A percentile compares a stretch with the other conserved stretches of the same genome.
phyloP scores from a whole-genome alignment of 2,797 vertebrate species.

The Chromobotia macracanthus region DNA sequence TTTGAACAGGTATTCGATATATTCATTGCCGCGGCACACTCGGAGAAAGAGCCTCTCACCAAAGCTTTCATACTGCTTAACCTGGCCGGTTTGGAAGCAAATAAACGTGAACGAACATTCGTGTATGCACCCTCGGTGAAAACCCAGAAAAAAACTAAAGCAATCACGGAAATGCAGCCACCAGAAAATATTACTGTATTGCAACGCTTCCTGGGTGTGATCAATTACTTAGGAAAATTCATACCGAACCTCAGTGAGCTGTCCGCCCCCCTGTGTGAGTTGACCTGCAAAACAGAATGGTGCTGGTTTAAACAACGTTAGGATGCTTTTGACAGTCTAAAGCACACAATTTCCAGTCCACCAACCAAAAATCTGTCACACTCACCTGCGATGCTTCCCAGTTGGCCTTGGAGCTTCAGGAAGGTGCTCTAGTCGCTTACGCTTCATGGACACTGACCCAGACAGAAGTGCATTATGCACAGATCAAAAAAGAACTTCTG shows the following conservation, averaged over 20 bases:
- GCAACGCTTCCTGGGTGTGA: neutral
- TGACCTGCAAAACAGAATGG: neutral
- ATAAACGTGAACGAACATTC: too few relatives aligned
- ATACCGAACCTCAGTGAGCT: neutral
- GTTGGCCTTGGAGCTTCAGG: neutral
- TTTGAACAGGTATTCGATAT: too few relatives aligned
- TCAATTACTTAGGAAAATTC: neutral
- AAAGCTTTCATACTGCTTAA: too few relatives aligned
- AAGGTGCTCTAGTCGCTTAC: conserved; percentile 11
- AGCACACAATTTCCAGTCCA: neutral
- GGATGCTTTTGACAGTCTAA: neutral
- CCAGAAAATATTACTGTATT: neutral
- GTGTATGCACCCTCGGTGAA: too few relatives aligned
- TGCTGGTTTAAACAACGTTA: neutral
- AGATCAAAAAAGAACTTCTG: conserved; percentile 11
- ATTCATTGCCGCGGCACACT: too few relatives aligned
- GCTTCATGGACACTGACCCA: conserved; percentile 27
- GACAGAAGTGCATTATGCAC: neutral
- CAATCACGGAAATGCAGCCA: neutral
- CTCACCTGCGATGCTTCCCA: neutral
- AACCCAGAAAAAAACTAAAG: neutral
- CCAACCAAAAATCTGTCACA: neutral
- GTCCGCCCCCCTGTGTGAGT: neutral
- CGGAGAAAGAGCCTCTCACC: too few relatives aligned
- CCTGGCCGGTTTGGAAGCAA: too few relatives aligned